Percentiles rank a stretch among this genome's conserved stretches.
phyloP scores from a whole-genome alignment of 2,888 invertebrate genomes.

The Drosophila recens region DNA sequence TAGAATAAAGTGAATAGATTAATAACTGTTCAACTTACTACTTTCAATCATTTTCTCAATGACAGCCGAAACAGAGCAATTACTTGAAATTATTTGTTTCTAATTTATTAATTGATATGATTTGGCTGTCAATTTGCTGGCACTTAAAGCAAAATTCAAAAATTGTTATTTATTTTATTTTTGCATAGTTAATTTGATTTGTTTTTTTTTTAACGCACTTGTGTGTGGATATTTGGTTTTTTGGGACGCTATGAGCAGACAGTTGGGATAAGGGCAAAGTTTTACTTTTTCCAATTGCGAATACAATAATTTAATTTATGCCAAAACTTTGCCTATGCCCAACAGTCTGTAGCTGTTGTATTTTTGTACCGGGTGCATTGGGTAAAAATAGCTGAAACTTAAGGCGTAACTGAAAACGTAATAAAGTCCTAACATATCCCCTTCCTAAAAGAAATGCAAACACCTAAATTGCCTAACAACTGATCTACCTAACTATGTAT shows the following conservation, averaged over 20 bases:
- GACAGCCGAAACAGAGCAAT: conserved; percentile 28
- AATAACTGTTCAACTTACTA: conserved; percentile 38
- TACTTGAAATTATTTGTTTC: background rate
- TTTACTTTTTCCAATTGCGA: conserved; percentile 30
- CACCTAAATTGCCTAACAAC: conserved; percentile 40
- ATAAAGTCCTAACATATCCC: conserved; percentile 24
- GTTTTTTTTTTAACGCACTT: conserved; percentile 77
- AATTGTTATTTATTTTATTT: conserved; percentile 45
- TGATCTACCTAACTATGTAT: conserved; percentile 11
- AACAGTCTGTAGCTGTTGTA: conserved; percentile 28
- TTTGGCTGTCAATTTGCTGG: conserved; percentile 39
- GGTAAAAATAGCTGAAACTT: conserved; percentile 66
- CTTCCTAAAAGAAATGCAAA: conserved; percentile 18
- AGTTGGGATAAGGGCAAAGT: conserved; percentile 37
- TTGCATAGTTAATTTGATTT: conserved; percentile 36
- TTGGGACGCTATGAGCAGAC: conserved; percentile 47
- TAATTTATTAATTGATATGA: conserved; percentile 1
- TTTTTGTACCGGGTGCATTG: conserved; percentile 65
- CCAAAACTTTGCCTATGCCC: conserved; percentile 45
- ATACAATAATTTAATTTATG: conserved; percentile 39
- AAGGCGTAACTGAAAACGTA: conserved; percentile 60
- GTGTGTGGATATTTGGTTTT: conserved; percentile 51
- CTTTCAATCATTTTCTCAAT: conserved; percentile 6
- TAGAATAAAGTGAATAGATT: conserved; percentile 45
- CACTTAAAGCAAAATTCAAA: conserved; percentile 85